Conservation (phyloP, 2,113 vertebrate genomes). For the Mesitornis unicolor region DNA sequence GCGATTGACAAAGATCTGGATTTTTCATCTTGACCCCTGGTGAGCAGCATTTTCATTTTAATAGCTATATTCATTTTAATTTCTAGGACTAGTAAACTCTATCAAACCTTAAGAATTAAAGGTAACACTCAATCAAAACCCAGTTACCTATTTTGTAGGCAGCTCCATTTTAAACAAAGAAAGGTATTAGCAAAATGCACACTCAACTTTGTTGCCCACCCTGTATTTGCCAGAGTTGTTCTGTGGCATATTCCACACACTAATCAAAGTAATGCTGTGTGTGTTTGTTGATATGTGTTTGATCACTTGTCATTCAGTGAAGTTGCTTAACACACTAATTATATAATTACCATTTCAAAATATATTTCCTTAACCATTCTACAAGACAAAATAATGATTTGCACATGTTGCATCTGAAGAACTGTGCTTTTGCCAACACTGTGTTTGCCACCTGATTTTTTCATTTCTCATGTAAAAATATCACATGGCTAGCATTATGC, state of each 20-base stretch:
- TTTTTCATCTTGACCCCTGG: not conserved
- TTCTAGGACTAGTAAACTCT: not conserved
- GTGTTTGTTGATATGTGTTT: not conserved
- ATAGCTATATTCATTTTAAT: not conserved
- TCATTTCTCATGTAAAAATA: not conserved
- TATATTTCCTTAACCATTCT: constrained; percentile 8
- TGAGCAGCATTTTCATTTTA: not conserved
- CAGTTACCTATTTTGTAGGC: not conserved
- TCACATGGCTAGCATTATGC: not conserved
- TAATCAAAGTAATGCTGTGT: not conserved
- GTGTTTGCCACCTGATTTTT: constrained; percentile 38
- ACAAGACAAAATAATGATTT: constrained; percentile 36
- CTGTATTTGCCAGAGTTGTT: not conserved
- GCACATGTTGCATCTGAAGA: constrained; percentile 27
- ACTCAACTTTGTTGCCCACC: not conserved
- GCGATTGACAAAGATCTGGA: not conserved
- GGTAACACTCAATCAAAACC: not conserved
- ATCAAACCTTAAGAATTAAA: not conserved
- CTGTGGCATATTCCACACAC: not conserved
- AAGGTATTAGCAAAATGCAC: not conserved
- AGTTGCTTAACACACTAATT: constrained; percentile 38
- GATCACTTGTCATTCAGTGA: constrained; percentile 9
- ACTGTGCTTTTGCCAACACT: constrained; percentile 5
- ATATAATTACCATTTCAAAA: constrained; percentile 44
- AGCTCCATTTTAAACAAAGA: not conserved